These are phyloP conservation scores for Monochamus saltuarius DNA, from an alignment of 1,140 invertebrate genomes.

Conservation along the genomic window DNA sequence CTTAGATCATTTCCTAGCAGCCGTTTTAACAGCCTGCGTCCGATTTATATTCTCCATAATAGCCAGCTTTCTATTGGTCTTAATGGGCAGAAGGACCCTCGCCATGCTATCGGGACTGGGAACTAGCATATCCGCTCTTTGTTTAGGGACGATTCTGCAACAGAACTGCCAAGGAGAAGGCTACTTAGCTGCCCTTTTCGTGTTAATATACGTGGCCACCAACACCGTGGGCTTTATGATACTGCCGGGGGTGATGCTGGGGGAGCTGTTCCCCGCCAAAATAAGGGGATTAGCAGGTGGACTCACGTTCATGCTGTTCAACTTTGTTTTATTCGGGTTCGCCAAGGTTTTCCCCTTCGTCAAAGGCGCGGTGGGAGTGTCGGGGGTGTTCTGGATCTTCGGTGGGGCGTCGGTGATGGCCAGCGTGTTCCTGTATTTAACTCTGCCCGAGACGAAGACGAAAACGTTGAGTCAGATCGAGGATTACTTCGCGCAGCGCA, in stretches of 20 bases:
- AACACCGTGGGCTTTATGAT: slow-evolving; percentile 73
- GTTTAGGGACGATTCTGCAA: slow-evolving; percentile 56
- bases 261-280: slow-evolving; percentile 68
- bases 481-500: slow-evolving; percentile 69
- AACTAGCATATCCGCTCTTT: slow-evolving; percentile 62
- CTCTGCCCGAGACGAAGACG: slow-evolving; percentile 82
- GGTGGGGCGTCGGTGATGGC: slow-evolving; percentile 64
- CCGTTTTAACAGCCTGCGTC: slow-evolving; percentile 65
- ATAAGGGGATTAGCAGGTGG: slow-evolving; percentile 56
- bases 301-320: slow-evolving; percentile 69
- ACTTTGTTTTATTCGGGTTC: slow-evolving; percentile 66
- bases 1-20: slow-evolving; percentile 58
- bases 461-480: slow-evolving; percentile 76
- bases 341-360: slow-evolving; percentile 72
- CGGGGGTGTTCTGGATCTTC: slow-evolving; percentile 69
- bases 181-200: slow-evolving; percentile 55
- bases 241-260: slow-evolving; percentile 69
- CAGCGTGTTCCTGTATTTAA: slow-evolving; percentile 66
- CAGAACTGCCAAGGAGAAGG: slow-evolving; percentile 48
- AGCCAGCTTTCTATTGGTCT: slow-evolving; percentile 63
- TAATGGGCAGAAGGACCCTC: slow-evolving; percentile 62
- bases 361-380: slow-evolving; percentile 58
- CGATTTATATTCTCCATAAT: slow-evolving; percentile 64
- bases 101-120: slow-evolving; percentile 65
- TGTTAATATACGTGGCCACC: slow-evolving; percentile 66